Evolutionary conservation across 2,113 vertebrate species (phyloP), one percentile per base, ranked within the genome.

Genomic region (Tyto alba): DNA sequence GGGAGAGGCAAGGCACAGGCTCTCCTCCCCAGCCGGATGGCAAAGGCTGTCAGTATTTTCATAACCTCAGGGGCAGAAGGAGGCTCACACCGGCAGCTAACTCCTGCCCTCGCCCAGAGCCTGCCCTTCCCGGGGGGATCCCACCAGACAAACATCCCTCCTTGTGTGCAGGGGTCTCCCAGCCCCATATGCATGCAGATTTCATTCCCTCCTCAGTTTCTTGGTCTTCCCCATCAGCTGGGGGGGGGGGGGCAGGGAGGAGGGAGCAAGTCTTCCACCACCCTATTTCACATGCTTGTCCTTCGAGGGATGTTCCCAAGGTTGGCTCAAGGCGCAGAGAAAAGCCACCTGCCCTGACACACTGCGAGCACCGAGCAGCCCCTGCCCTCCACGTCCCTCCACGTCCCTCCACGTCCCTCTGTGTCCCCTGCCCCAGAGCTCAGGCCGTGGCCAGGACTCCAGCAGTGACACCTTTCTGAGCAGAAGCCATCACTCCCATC

Each of bases 401-500:
- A 16, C 47, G 5, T 15, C 5, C 40, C 55, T 38, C 56, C 3
- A 9, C 25, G 34, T 41, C 41, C 36, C 43, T 50, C 36, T 13
- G 21, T 41, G 6, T 15, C 6, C 79, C 57, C 57, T 47, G 48
- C 26, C n/a, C 34, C 0, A 14, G 30, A 71, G 22, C 38, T 88
- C 62, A 11, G 60, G 17, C 64, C 17, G 0, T 0, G 5, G 48
- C 55, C 3, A 4, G 36, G 18, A 36, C 18, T 30, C 5, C 47
- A 26, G 9, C 0, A 6, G 41, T 19, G 57, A 41, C 43, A 26
- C 22, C 60, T 67, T 38, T 30, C 75, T 36, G 47, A 67, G 60
- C 18, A 5, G 0, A 1, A 40, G 5, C 71, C 36, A 0, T 4
- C 0, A 1, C 76, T 47, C 2, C 0, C 0, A 0, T 0, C 8